These are phyloP conservation scores for Eudyptes chrysolophus DNA, from an alignment of 2,113 vertebrate genomes.

Conservation along the genomic window DNA sequence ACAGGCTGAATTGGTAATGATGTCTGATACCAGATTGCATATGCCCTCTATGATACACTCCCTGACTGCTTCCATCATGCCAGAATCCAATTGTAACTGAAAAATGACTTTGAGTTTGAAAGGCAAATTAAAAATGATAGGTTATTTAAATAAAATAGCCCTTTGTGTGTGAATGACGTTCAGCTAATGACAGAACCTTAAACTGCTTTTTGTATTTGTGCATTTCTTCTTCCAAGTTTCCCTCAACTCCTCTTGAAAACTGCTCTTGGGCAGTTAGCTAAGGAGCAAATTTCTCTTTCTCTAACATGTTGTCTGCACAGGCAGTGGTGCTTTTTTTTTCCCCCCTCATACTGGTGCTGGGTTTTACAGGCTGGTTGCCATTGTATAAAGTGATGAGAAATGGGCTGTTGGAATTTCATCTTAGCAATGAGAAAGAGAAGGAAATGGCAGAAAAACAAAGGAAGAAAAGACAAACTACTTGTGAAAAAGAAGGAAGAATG, in stretches of 20 bases:
- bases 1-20: background rate
- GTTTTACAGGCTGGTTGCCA: background rate
- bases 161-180: background rate
- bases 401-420: background rate
- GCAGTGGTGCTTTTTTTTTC: background rate
- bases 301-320: background rate
- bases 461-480: background rate
- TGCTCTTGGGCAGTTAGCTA: background rate
- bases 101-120: background rate
- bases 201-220: background rate
- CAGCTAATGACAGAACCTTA: background rate
- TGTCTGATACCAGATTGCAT: background rate
- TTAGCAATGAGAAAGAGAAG: background rate
- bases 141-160: constrained; percentile 23
- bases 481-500: background rate
- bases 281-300: background rate
- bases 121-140: background rate
- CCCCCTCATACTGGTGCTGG: background rate
- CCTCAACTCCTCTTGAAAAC: background rate
- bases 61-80: background rate
- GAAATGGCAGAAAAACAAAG: background rate
- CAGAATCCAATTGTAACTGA: background rate
- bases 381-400: background rate
- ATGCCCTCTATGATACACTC: background rate
- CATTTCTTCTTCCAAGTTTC: background rate